These are phyloP conservation scores for Triplophysa tibetana DNA, from an alignment of 2,113 vertebrate species.

Conservation along the genomic window DNA sequence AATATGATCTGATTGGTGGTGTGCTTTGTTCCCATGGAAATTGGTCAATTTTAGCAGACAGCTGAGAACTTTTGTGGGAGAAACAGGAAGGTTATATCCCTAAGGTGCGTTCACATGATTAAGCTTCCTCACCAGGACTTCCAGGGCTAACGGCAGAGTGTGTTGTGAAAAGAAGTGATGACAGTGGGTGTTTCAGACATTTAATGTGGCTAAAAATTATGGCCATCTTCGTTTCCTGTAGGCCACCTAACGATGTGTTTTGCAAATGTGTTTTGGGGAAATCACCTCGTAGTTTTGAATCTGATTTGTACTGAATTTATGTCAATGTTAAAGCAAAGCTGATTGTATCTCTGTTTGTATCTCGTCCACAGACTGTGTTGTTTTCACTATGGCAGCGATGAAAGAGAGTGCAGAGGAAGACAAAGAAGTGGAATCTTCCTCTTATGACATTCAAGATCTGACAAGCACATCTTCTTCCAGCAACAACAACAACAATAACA, in stretches of 20 bases:
- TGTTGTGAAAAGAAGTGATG: constrained; percentile 74
- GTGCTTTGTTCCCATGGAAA: constrained; percentile 84
- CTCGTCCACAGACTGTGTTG: constrained; percentile 43
- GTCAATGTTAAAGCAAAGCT: neutral
- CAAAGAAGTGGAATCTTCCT: constrained; percentile 70
- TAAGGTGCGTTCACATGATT: constrained; percentile 78
- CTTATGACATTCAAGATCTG: constrained; percentile 66
- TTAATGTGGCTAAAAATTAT: constrained; percentile 60
- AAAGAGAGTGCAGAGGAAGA: constrained; percentile 84
- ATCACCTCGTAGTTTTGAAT: neutral
- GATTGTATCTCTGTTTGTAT: neutral
- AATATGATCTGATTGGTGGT: constrained; percentile 85
- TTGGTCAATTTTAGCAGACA: constrained; percentile 79
- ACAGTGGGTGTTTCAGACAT: constrained; percentile 72
- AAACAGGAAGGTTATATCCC: constrained; percentile 72
- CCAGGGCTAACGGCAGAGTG: constrained; percentile 77
- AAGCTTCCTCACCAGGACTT: constrained; percentile 74
- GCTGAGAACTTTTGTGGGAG: constrained; percentile 76
- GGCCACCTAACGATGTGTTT: constrained; percentile 4
- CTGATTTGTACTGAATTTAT: no score
- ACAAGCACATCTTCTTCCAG: constrained; percentile 77
- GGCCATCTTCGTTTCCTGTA: constrained; percentile 55
- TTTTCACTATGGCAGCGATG: constrained; percentile 78
- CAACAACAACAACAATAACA: constrained; percentile 70
- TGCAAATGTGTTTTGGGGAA: neutral